Conservation (phyloP, 2,888 invertebrate species). For the Stenodera caucasica region DNA sequence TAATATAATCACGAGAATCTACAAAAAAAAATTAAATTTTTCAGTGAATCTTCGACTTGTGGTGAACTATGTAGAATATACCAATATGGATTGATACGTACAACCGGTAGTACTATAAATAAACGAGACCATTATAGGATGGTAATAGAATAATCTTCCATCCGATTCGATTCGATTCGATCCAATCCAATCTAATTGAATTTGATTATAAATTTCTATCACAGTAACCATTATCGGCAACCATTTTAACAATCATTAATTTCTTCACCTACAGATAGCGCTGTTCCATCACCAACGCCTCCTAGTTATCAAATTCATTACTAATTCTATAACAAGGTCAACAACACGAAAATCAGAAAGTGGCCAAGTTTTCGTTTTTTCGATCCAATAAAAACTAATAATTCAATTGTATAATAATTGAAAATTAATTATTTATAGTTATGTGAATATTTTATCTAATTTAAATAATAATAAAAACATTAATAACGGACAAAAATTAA, state of each 20-base stretch:
- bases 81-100: no score
- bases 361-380: slow-evolving; percentile 33
- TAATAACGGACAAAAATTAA: background rate
- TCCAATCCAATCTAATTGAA: no score
- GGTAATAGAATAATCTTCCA: no score
- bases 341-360: slow-evolving; percentile 47
- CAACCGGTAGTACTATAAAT: no score
- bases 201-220: no score
- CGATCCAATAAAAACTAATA: slow-evolving; percentile 15
- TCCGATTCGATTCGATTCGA: no score
- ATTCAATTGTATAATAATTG: slow-evolving; percentile 13
- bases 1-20: no score
- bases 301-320: background rate
- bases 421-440: slow-evolving; percentile 31
- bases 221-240: no score
- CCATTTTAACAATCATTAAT: background rate
- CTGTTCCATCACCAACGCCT: background rate
- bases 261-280: background rate
- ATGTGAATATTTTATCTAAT: slow-evolving; percentile 32
- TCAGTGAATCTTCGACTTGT: no score
- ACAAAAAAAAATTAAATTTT: no score
- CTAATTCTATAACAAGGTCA: slow-evolving; percentile 55
- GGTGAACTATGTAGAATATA: no score
- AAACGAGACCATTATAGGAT: no score
- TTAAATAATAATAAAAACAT: background rate